Base-by-base conservation (phyloP, 2,888 invertebrate genomes). In the Brassicogethes aeneus region DNA sequence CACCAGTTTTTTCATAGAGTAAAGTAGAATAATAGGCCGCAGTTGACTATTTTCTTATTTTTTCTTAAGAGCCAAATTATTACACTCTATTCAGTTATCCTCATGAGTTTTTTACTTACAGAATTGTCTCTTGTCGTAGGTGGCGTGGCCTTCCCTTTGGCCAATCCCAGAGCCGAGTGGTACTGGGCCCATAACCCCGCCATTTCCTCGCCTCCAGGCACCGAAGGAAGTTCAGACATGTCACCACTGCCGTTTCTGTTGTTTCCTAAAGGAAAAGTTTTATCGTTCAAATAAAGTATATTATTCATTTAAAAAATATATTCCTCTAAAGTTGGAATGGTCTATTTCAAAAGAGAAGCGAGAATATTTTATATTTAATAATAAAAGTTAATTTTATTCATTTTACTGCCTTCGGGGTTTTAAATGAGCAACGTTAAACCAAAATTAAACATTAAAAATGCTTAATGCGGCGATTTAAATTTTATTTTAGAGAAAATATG, bases 121-220 rank as follows among this genome's bases (percentile, higher is more conserved):
- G 79, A 78, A 68, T 80, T 78, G 64, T 82, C 83, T 56, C 79
- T 70, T 3, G 71, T 65, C 13, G 69, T 64, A 1, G 74, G 74
- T 15, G 74, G 79, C 40, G 73, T 73, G 15, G 68, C 65, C 51
- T 67, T 66, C 40, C 66, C 66, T 51, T 72, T 77, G 55, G 82
- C 82, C 37, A 85, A 71, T 2, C 85, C 85, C 59, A 87, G 70
- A 1, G 87, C 85, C 54, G 81, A 82, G 68, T 85, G 84, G 66
- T 87, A 88, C 44, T 86, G 85, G 3, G 87, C 85, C 88, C 88
- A 89, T n/a, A 87, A 72, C 23, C 85, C 85, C 2, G 86, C 85
- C 75, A 87, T 82, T 61, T 82, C 82, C 64, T 82, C 82, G 7
- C 78, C 77, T 10, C 70, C 70, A 31, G 70, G 65, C 31, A 72